Conservation (phyloP, 2,797 vertebrate genomes). For the Sebastes hubbsi region DNA sequence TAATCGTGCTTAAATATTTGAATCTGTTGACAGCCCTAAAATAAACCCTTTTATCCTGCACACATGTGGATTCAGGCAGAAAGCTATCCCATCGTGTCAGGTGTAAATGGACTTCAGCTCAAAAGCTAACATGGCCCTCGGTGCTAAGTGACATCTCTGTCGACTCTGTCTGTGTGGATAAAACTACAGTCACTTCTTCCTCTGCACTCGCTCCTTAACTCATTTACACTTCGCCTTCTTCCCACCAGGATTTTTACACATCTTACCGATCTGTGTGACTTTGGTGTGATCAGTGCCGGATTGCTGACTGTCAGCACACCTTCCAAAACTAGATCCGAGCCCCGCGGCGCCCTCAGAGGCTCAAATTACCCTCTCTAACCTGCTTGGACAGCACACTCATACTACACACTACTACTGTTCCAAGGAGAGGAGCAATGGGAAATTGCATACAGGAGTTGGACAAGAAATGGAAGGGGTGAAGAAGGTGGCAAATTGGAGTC, state of each 20-base stretch:
- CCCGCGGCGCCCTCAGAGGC: conserved; percentile 56
- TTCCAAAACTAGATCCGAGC: conserved; percentile 72
- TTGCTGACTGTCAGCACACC: conserved; percentile 79
- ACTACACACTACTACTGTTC: conserved; percentile 48
- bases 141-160: conserved; percentile 66
- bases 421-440: conserved; percentile 10
- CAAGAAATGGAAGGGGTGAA: conserved; percentile 10
- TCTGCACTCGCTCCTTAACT: conserved; percentile 56
- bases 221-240: conserved; percentile 69
- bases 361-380: conserved; percentile 78
- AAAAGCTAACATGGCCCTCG: conserved; percentile 47
- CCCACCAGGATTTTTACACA: conserved; percentile 73
- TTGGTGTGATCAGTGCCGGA: conserved; percentile 71
- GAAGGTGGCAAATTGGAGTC: conserved; percentile 63
- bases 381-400: conserved; percentile 64
- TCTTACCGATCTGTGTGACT: conserved; percentile 74
- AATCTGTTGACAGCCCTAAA: too few relatives aligned
- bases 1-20: too few relatives aligned
- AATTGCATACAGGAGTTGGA: conserved; percentile 40
- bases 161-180: conserved; percentile 61
- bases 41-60: not conserved
- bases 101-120: conserved; percentile 74
- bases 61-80: conserved; percentile 52
- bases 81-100: conserved; percentile 64
- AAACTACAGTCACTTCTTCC: conserved; percentile 60